Evolutionary conservation across 2,888 invertebrate genomes (phyloP), one percentile per base, ranked within the genome.

Genomic region (Hypomecis atomaria): DNA sequence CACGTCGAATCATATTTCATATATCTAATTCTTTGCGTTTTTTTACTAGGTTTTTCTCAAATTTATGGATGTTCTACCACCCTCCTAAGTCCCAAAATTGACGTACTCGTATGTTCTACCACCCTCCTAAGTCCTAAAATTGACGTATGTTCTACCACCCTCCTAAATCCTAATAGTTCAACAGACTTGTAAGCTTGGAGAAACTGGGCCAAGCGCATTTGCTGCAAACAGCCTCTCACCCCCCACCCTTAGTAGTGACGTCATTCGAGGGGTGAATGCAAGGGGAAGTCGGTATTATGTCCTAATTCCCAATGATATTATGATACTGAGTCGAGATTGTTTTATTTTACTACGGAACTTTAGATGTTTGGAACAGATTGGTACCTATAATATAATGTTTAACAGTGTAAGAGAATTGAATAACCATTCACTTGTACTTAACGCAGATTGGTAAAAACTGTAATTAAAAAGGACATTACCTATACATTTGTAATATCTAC

Each of bases 231-330:
- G 54, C 10, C 54, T 48, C 11, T 13, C 8, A 36, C 23, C 56
- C 45, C 50, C 57, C 50, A 42, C 49, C 11, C 53, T 43, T 6
- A 36, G 44, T 37, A 23, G 42, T 71, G 71, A 71, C 70, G 71
- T 71, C 69, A 69, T 58, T 62, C 54, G 40, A 58, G 45, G 45
- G 44, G 49, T 49, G 36, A 45, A 50, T 42, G 57, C 50, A 38
- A 54, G 45, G 58, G 45, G 23, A 52, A 38, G 44, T 56, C 4
- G 1, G 47, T 1, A 53, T 11, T 42, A 48, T 23, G 45, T 42
- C 11, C 55, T 55, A 38, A 62, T 52, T 53, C 40, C 33, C 40
- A 44, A 62, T 52, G 50, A 52, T 50, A 49, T 43, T 55, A 49
- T 55, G 47, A 13, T 40, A 11, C 43, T 8, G 40, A 59, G 10